phyloP scores from a whole-genome alignment of 2,113 vertebrate genomes.

The Misgurnus anguillicaudatus region DNA sequence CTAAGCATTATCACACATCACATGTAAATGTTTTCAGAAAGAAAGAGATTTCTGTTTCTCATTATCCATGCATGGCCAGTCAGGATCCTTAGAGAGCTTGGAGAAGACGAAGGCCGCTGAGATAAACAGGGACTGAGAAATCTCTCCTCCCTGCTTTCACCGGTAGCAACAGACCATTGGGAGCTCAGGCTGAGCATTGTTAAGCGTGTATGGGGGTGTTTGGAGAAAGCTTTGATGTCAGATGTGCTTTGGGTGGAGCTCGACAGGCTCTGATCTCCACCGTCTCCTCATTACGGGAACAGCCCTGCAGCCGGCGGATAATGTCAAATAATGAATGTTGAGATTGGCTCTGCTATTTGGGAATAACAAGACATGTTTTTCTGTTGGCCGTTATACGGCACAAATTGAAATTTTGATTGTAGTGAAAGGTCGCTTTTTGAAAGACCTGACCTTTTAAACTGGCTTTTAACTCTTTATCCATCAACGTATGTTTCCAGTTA shows the following conservation, averaged over 20 bases:
- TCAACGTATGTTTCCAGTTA: conserved; percentile 19
- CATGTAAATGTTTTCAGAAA: not conserved
- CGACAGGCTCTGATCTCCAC: conserved; percentile 33
- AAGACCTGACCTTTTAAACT: conserved; percentile 47
- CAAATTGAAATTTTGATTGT: conserved; percentile 53
- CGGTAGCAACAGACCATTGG: conserved; percentile 6
- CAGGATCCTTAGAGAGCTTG: conserved; percentile 12
- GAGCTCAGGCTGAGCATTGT: conserved; percentile 10
- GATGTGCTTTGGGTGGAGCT: conserved; percentile 27
- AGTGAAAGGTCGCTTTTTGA: conserved; percentile 46
- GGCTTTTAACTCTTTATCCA: conserved; percentile 42
- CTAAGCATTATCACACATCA: not conserved
- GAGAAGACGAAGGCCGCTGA: not conserved
- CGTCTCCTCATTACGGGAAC: conserved; percentile 36
- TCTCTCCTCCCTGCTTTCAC: conserved; percentile 22
- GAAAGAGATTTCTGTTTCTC: not conserved
- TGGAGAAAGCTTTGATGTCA: conserved; percentile 27
- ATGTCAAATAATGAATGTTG: conserved; percentile 39
- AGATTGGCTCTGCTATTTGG: conserved; percentile 11
- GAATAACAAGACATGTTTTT: conserved; percentile 36
- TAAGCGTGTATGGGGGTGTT: conserved; percentile 26
- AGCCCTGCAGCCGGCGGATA: conserved; percentile 15
- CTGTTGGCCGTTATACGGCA: conserved; percentile 23
- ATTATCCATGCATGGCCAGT: conserved; percentile 14
- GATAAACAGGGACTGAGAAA: not conserved